A percentile compares a stretch with the other conserved stretches of the same genome.
phyloP scores from a whole-genome alignment of 2,113 vertebrate species.

The Nicator chloris region DNA sequence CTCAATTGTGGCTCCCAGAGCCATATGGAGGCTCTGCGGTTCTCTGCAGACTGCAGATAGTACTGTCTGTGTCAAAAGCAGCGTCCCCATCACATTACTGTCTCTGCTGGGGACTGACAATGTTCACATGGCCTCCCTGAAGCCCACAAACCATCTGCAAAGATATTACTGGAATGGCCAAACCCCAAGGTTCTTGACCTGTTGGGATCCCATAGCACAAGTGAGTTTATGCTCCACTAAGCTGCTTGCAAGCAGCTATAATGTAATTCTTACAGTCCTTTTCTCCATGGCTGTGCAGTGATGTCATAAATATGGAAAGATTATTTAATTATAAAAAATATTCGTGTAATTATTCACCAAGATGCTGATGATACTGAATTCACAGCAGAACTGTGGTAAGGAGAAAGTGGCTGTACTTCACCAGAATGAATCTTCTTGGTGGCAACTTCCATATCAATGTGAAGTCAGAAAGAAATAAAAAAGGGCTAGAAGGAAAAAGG shows the following conservation, averaged over 20 bases:
- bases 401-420: neutral
- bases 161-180: neutral
- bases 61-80: neutral
- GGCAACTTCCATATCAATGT: neutral
- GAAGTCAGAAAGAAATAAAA: neutral
- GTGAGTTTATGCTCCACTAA: neutral
- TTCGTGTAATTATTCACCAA: neutral
- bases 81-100: neutral
- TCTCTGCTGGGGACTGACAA: neutral
- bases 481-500: neutral
- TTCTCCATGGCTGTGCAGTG: neutral
- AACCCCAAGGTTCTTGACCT: neutral
- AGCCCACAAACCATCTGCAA: conserved; percentile 9
- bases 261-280: neutral
- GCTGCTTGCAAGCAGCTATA: neutral
- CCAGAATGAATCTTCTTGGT: neutral
- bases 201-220: neutral
- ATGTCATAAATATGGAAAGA: neutral
- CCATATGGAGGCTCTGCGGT: neutral
- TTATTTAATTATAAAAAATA: neutral
- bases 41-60: neutral
- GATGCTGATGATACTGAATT: neutral
- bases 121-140: neutral
- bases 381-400: neutral
- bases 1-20: neutral